These are phyloP conservation scores for Spodoptera picta DNA, from an alignment of 2,888 invertebrate species.

Conservation along the genomic window DNA sequence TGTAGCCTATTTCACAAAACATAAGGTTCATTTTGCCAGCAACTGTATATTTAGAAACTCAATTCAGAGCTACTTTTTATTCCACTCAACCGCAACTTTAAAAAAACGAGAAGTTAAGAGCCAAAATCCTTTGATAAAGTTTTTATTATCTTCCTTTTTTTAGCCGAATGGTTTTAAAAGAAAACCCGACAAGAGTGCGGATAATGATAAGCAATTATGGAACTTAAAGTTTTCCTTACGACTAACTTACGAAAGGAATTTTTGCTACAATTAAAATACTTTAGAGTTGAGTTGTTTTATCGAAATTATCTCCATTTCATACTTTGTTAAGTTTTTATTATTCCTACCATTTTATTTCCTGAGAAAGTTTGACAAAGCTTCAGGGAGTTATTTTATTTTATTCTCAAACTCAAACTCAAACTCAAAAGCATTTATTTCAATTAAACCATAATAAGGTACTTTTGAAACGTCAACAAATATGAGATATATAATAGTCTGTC, in stretches of 20 bases:
- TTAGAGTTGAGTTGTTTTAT: constrained; percentile 14
- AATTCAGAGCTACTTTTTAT: constrained; percentile 1
- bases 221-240: constrained; percentile 27
- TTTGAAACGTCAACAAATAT: too few relatives aligned
- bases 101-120: constrained; percentile 1
- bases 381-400: constrained; percentile 2
- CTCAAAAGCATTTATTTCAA: too few relatives aligned
- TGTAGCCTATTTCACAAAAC: background rate
- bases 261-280: constrained; percentile 35
- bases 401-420: too few relatives aligned
- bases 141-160: constrained; percentile 11
- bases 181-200: constrained; percentile 1
- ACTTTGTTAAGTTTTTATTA: constrained; percentile 25
- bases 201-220: constrained; percentile 29
- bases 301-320: constrained; percentile 27
- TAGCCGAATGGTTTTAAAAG: constrained; percentile 9
- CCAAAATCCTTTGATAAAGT: background rate
- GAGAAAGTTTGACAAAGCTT: constrained; percentile 11
- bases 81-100: background rate
- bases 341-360: constrained; percentile 17
- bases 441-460: too few relatives aligned
- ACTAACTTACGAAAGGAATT: constrained; percentile 14
- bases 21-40: background rate
- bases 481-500: too few relatives aligned
- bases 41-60: background rate